phyloP scores from a whole-genome alignment of 1,140 invertebrate species.

The Zophobas atratus region DNA sequence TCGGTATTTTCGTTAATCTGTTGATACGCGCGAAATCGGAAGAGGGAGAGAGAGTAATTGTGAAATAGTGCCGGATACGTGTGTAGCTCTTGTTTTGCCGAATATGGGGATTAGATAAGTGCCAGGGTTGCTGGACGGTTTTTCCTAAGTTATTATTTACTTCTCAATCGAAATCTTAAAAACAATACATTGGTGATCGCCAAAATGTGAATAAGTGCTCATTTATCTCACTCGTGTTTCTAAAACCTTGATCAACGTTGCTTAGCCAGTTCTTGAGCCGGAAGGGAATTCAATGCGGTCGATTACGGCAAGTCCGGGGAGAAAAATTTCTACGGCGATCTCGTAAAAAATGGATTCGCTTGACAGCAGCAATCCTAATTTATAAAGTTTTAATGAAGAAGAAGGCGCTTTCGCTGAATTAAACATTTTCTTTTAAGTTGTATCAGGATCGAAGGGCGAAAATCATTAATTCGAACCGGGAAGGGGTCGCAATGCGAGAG shows the following conservation, averaged over 20 bases:
- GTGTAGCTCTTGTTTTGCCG: constrained; percentile 4
- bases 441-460: constrained; percentile 30
- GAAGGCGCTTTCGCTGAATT: constrained; percentile 29
- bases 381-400: constrained; percentile 42
- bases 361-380: constrained; percentile 38
- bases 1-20: constrained; percentile 41
- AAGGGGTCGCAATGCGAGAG: neutral
- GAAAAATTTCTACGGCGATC: constrained; percentile 14
- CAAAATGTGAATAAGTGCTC: neutral
- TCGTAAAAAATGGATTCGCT: constrained; percentile 31
- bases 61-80: constrained; percentile 13
- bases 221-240: neutral
- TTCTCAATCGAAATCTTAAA: no score
- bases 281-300: neutral
- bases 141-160: neutral
- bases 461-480: constrained; percentile 15
- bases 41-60: constrained; percentile 3
- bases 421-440: constrained; percentile 32
- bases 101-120: neutral
- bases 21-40: constrained; percentile 18
- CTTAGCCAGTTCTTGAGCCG: no score
- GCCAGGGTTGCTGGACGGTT: neutral
- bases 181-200: neutral
- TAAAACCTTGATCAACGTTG: no score
- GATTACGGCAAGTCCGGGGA: neutral